A percentile compares a stretch with the other conserved stretches of the same genome.
Evolutionary conservation across 1,140 invertebrate genomes (phyloP).

Genomic region (Diachasma alloeum): DNA sequence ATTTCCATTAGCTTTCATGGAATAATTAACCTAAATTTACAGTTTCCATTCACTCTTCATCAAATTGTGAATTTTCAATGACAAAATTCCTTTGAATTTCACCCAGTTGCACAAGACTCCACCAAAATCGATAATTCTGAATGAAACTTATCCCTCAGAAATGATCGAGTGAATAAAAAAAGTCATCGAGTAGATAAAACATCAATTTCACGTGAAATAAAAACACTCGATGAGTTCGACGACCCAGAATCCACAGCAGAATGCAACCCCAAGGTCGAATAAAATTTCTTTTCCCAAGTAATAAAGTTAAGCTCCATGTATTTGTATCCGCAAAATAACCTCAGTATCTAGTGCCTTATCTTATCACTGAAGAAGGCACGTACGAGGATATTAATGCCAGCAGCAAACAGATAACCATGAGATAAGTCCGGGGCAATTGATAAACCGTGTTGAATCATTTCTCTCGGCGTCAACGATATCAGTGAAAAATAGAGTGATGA

Average conservation of each 20-base stretch:
- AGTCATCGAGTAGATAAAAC: too few species aligned
- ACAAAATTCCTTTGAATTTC: too few species aligned
- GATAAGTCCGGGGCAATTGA: neutral
- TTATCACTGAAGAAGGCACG: constrained; percentile 20
- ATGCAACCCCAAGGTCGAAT: neutral
- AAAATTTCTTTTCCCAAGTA: neutral
- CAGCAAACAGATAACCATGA: constrained; percentile 28
- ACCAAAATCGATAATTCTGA: too few species aligned
- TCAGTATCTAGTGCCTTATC: constrained; percentile 19
- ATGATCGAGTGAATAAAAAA: too few species aligned
- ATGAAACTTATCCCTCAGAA: too few species aligned
- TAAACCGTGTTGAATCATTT: neutral
- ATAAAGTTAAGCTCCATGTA: neutral
- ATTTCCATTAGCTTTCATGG: too few species aligned
- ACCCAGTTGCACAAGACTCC: too few species aligned
- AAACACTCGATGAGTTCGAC: neutral
- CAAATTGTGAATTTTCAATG: too few species aligned
- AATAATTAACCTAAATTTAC: too few species aligned
- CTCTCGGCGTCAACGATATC: neutral
- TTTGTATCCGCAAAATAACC: constrained; percentile 17
- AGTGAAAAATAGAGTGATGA: neutral
- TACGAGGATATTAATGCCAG: constrained; percentile 30
- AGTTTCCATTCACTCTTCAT: too few species aligned
- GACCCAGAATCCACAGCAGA: neutral
- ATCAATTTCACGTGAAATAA: too few species aligned